These are phyloP conservation scores for Stomatorhinus ivindoensis DNA, from an alignment of 2,113 vertebrate species.

Conservation along the genomic window DNA sequence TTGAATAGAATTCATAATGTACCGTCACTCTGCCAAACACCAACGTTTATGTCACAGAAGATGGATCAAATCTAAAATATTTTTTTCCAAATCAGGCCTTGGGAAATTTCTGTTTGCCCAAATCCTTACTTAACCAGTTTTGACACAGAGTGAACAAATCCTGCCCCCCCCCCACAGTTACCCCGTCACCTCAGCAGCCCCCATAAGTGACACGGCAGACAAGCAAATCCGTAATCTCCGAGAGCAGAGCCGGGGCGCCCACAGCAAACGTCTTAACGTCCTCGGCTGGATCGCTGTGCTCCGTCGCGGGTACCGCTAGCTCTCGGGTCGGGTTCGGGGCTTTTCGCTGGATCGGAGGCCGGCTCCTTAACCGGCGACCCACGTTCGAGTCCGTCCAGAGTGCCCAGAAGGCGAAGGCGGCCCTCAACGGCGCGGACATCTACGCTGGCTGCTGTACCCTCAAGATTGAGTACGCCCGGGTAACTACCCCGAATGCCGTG, in stretches of 20 bases:
- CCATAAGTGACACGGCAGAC: neutral
- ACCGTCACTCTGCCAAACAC: neutral
- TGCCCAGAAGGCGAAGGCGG: slow-evolving; percentile 88
- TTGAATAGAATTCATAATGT: neutral
- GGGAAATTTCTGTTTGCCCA: neutral
- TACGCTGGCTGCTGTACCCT: slow-evolving; percentile 92
- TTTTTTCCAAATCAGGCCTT: neutral
- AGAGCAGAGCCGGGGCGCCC: neutral
- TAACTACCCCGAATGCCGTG: slow-evolving; percentile 55
- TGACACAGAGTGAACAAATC: neutral
- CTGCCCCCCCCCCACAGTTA: neutral
- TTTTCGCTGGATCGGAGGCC: neutral
- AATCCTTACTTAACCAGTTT: neutral
- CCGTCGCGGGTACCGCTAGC: neutral
- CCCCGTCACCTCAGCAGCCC: neutral
- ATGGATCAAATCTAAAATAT: neutral
- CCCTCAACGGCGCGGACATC: slow-evolving; percentile 90
- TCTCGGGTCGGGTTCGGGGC: neutral
- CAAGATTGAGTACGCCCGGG: slow-evolving; percentile 93
- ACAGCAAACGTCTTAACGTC: neutral
- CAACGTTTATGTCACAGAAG: neutral
- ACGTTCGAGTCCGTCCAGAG: slow-evolving; percentile 82
- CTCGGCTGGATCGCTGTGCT: neutral
- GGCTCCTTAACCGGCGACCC: slow-evolving; percentile 70
- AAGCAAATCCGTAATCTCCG: neutral